Percentiles rank a stretch among this genome's conserved stretches.
Conservation (phyloP, 2,113 vertebrate species). For the Petromus typicus region DNA sequence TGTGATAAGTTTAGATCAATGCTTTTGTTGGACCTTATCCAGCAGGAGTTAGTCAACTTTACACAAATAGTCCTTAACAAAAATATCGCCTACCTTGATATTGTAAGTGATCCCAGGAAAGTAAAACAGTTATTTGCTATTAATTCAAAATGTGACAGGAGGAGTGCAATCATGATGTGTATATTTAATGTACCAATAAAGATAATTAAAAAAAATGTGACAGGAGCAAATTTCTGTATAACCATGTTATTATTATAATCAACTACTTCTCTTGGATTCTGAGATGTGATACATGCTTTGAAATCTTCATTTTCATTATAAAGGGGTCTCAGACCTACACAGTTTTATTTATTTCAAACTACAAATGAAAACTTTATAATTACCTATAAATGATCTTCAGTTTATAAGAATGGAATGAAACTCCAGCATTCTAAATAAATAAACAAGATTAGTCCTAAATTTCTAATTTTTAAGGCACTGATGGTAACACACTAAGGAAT, state of each 20-base stretch:
- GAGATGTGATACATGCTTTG: neutral
- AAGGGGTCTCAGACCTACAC: slow-evolving; percentile 40
- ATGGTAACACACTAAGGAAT: slow-evolving; percentile 88
- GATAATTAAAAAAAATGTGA: too few species aligned
- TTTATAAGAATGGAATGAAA: slow-evolving; percentile 93
- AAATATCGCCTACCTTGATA: slow-evolving; percentile 93
- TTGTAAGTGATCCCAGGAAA: neutral
- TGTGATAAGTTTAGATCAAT: slow-evolving; percentile 93
- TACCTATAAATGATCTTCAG: slow-evolving; percentile 97
- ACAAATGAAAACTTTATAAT: slow-evolving; percentile 98
- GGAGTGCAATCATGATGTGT: too few species aligned
- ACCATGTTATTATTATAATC: neutral
- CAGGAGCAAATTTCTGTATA: neutral
- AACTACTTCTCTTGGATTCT: neutral
- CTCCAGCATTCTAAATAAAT: slow-evolving; percentile 94
- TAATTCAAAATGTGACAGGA: neutral
- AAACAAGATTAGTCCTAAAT: slow-evolving; percentile 95
- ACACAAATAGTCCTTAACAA: slow-evolving; percentile 92
- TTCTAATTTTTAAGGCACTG: slow-evolving; percentile 94
- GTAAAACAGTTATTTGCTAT: neutral
- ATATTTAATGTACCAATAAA: too few species aligned
- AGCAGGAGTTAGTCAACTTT: too few species aligned
- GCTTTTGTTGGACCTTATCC: too few species aligned
- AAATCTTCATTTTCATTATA: neutral
- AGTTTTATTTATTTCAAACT: slow-evolving; percentile 95